Conservation (phyloP, 2,113 vertebrate genomes). For the Anolis carolinensis region DNA sequence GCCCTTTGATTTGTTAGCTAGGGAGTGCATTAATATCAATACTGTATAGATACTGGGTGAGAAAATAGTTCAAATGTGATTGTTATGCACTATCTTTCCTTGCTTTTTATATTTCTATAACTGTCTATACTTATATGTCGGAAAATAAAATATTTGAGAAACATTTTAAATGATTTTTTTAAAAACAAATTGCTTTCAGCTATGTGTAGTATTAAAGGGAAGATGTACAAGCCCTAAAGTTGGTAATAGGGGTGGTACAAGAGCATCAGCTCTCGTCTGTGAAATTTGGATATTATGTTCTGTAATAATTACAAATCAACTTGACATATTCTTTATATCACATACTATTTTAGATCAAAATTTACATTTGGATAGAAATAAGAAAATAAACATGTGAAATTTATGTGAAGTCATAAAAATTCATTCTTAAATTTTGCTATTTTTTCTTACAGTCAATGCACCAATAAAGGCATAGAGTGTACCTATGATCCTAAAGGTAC, state of each 20-base stretch:
- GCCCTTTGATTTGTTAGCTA: neutral
- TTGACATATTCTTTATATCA: neutral
- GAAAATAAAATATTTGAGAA: neutral
- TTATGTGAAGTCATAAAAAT: neutral
- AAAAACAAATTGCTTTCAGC: neutral
- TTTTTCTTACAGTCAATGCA: conserved; percentile 70
- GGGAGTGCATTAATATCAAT: neutral
- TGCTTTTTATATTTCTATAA: neutral
- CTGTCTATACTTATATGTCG: neutral
- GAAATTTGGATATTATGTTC: neutral
- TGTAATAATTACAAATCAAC: neutral
- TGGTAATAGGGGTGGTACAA: neutral
- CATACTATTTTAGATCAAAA: neutral
- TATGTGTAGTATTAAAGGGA: neutral
- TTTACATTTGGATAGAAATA: neutral
- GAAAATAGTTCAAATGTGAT: neutral
- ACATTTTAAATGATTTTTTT: neutral
- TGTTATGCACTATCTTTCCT: neutral
- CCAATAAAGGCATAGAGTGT: conserved; percentile 65
- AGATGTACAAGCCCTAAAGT: neutral
- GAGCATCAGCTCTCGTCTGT: neutral
- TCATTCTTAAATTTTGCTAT: neutral
- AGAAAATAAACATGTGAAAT: conserved; percentile 12
- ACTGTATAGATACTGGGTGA: neutral
- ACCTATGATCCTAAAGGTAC: conserved; percentile 64